These are phyloP conservation scores for Parambassis ranga DNA, from an alignment of 2,797 vertebrate genomes.

Conservation along the genomic window DNA sequence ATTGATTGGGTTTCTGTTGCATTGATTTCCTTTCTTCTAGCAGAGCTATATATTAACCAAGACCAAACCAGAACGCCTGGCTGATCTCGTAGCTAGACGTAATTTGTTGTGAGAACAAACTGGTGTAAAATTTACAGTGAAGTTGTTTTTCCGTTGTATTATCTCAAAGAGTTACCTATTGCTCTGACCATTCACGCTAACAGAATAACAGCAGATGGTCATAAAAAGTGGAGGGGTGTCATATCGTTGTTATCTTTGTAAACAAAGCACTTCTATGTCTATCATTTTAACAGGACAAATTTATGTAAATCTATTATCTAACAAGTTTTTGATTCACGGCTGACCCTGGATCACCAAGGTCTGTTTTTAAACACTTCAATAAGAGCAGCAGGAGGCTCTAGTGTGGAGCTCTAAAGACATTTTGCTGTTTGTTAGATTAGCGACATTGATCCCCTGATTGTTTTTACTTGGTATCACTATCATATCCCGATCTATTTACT, in stretches of 20 bases:
- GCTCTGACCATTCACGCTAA: not conserved
- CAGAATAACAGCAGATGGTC: conserved; percentile 2
- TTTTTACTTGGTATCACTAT: not conserved
- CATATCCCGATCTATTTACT: not conserved
- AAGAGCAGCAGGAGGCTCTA: not conserved
- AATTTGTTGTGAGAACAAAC: not conserved
- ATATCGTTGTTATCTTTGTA: conserved; percentile 57
- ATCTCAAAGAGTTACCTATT: not conserved
- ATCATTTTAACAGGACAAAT: conserved; percentile 55
- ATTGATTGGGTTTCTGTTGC: too few species aligned
- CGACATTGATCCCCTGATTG: not conserved
- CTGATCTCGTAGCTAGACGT: not conserved
- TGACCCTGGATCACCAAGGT: conserved; percentile 54
- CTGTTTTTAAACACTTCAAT: conserved; percentile 45
- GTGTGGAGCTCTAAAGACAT: not conserved
- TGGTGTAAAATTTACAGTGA: not conserved
- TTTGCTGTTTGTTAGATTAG: conserved; percentile 5
- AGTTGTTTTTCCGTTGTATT: not conserved
- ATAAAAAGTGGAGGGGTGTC: conserved; percentile 45
- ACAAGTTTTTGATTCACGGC: conserved; percentile 60
- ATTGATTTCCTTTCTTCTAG: not conserved
- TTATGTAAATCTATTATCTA: conserved; percentile 59
- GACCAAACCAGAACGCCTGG: not conserved
- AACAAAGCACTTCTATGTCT: conserved; percentile 61
- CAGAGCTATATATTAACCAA: not conserved